Evolutionary conservation across 2,888 invertebrate species (phyloP), one percentile per base, ranked within the genome.

Genomic region (Atethmia centrago): DNA sequence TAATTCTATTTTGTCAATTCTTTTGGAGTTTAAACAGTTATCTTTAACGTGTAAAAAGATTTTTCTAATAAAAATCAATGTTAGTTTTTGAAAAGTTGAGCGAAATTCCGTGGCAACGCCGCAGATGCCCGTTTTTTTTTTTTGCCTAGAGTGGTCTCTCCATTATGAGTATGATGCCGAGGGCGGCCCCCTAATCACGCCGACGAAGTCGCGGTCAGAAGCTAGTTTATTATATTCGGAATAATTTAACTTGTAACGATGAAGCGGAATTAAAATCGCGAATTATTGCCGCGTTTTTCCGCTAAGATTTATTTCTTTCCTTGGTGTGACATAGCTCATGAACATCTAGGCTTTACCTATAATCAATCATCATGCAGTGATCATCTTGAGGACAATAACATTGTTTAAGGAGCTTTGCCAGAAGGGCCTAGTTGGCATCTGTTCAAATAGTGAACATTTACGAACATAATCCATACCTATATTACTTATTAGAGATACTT

Each of bases 391-490:
- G 59, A 74, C 59, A 73, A 61, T 73, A 4, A 51, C 25, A 31
- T 14, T n/a, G 8, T 8, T 40, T 31, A 74, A 74, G 42, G n/a
- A 42, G 31, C n/a, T n/a, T 56, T 8, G 10, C 28, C 31, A 56
- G 8, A 19, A 16, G 4, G 19, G 0, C 14, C 7, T n/a, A n/a
- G n/a, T 78, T 76, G 76, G 61, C 79, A n/a, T 61, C 47, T n/a
- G 42, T 36, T 76, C 76, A 78, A 75, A 56, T n/a, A n/a, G n/a
- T n/a, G n/a, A n/a, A n/a, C n/a, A n/a, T n/a, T n/a, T n/a, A n/a
- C n/a, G n/a, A n/a, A n/a, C n/a, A n/a, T n/a, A n/a, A n/a, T n/a
- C n/a, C n/a, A n/a, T n/a, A n/a, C n/a, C n/a, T n/a, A n/a, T n/a
- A n/a, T n/a, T n/a, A n/a, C n/a, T n/a, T n/a, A n/a, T n/a, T n/a